phyloP scores from a whole-genome alignment of 2,888 invertebrate species.

The Peribatodes rhomboidaria region DNA sequence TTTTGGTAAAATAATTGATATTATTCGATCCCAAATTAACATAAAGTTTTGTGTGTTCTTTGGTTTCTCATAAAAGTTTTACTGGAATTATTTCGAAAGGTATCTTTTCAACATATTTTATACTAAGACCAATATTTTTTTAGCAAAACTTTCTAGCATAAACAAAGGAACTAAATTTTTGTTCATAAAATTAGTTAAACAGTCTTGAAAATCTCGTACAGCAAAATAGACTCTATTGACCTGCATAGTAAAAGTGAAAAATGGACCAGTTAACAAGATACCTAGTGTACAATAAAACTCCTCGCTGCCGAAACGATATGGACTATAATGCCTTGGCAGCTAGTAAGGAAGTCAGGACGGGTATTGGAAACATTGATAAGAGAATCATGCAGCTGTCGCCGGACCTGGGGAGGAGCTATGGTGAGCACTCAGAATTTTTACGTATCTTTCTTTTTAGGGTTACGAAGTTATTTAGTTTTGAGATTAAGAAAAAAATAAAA shows the following conservation, averaged over 20 bases:
- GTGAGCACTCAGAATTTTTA: slow-evolving; percentile 54
- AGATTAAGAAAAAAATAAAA: no score
- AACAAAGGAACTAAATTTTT: no score
- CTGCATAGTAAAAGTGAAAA: slow-evolving; percentile 19
- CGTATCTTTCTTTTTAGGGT: background rate
- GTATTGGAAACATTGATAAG: slow-evolving; percentile 62
- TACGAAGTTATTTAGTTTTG: background rate
- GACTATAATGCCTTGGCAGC: slow-evolving; percentile 71
- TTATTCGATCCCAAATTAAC: background rate
- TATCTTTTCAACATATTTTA: no score
- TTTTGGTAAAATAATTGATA: background rate
- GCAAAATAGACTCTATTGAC: background rate
- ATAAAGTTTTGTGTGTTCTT: background rate
- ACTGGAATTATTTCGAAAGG: no score
- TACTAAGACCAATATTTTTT: no score
- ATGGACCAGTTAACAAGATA: slow-evolving; percentile 78
- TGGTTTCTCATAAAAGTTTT: no score
- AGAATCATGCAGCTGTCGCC: slow-evolving; percentile 74
- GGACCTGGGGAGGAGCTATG: slow-evolving; percentile 69
- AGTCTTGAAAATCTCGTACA: background rate
- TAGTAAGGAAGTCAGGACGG: slow-evolving; percentile 59
- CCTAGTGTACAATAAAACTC: slow-evolving; percentile 77
- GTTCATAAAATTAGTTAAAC: no score
- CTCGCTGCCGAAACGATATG: slow-evolving; percentile 66
- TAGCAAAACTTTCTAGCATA: no score